Evolutionary conservation across 2,797 vertebrate genomes (phyloP).

Genomic region (Apogon hyalosoma): DNA sequence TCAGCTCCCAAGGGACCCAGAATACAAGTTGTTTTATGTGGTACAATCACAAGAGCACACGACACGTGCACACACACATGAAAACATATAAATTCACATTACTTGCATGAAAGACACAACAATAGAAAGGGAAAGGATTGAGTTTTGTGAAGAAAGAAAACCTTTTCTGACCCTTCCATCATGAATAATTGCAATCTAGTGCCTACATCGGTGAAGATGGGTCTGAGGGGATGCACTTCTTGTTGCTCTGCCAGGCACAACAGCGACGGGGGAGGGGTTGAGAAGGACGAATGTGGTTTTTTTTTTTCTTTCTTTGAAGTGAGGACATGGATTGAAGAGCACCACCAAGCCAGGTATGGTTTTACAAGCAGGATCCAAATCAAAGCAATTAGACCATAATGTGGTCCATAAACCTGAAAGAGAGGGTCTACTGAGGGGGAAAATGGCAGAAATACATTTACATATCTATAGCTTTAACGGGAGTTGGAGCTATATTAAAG

Average conservation of each 20-base stretch:
- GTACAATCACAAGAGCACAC: slow-evolving; percentile 52
- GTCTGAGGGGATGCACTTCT: slow-evolving; percentile 35
- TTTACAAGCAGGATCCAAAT: slow-evolving; percentile 86
- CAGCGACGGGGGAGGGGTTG: slow-evolving; percentile 9
- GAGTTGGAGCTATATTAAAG: slow-evolving; percentile 66
- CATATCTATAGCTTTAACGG: slow-evolving; percentile 64
- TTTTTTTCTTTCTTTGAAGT: slow-evolving; percentile 76
- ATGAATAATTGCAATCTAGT: slow-evolving; percentile 54
- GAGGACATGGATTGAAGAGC: slow-evolving; percentile 78
- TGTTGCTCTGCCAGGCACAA: slow-evolving; percentile 33
- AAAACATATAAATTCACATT: slow-evolving; percentile 30
- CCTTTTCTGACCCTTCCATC: slow-evolving; percentile 41
- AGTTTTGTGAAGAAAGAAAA: slow-evolving; percentile 36
- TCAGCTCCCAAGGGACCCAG: slow-evolving; percentile 59
- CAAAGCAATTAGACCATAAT: slow-evolving; percentile 86
- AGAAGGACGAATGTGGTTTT: slow-evolving; percentile 34
- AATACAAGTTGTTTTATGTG: slow-evolving; percentile 69
- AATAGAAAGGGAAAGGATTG: slow-evolving; percentile 32
- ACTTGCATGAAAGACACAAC: slow-evolving; percentile 50
- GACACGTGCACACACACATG: slow-evolving; percentile 8
- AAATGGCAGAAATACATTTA: slow-evolving; percentile 64
- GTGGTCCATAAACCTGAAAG: slow-evolving; percentile 83
- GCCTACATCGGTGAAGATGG: slow-evolving; percentile 16
- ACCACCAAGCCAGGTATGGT: slow-evolving; percentile 72
- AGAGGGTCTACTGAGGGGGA: slow-evolving; percentile 68